Conservation (phyloP, 2,888 invertebrate genomes). For the Carabus problematicus region DNA sequence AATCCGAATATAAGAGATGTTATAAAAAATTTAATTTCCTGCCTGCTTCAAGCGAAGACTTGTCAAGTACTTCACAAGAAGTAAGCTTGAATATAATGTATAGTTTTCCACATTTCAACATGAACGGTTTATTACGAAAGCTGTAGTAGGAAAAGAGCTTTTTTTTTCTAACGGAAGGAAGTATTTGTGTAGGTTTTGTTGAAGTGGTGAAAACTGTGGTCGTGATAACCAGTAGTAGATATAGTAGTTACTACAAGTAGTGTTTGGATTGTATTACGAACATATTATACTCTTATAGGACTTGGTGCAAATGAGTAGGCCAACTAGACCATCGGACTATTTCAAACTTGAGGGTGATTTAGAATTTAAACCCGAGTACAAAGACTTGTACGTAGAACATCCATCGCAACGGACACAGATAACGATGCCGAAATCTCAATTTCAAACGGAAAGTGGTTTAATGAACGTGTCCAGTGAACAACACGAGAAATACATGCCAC, state of each 20-base stretch:
- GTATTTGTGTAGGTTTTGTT: too few species aligned
- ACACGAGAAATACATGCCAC: conserved; percentile 45
- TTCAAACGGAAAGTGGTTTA: conserved; percentile 44
- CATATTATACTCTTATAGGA: conserved; percentile 16
- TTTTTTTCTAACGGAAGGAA: too few species aligned
- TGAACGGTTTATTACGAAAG: not conserved
- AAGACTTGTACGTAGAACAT: conserved; percentile 51
- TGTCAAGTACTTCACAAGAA: conserved; percentile 22
- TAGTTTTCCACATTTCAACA: not conserved
- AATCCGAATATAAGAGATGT: conserved; percentile 56
- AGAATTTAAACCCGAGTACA: conserved; percentile 54
- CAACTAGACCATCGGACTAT: conserved; percentile 48
- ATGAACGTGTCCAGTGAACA: conserved; percentile 45
- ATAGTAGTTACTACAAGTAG: not conserved
- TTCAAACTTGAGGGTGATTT: conserved; percentile 58
- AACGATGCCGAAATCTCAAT: conserved; percentile 42
- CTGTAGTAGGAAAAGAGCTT: too few species aligned
- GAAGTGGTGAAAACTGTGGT: not conserved
- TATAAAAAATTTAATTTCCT: conserved; percentile 50
- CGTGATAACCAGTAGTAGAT: too few species aligned
- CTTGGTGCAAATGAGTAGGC: conserved; percentile 47
- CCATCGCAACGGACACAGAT: conserved; percentile 47
- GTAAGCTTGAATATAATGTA: conserved; percentile 2
- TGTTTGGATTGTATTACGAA: not conserved
- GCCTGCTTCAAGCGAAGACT: conserved; percentile 31